Evolutionary conservation across 2,888 invertebrate species (phyloP), one percentile per base, ranked within the genome.

Genomic region (Andrena bucephala): DNA sequence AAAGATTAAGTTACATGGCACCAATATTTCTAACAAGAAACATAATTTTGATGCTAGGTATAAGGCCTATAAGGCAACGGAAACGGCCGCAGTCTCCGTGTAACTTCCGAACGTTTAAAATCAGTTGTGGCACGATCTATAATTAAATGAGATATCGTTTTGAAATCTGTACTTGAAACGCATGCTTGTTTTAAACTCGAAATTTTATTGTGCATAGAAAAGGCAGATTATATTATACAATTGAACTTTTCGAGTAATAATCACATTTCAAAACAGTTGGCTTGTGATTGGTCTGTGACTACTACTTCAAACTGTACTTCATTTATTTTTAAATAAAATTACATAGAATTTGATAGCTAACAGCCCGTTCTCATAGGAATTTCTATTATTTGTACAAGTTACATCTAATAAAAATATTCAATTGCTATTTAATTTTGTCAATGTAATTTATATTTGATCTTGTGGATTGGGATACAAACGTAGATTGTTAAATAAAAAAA

Each of bases 51-150:
- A 76, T 70, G 67, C 69, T 42, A 42, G 42, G 42, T 42, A 42
- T 42, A 42, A 42, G 42, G 42, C 42, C 42, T 65, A 57, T 54
- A 72, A 80, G 75, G 50, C 62, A 75, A 85, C 74, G 83, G 85
- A 85, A 85, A 77, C 80, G 75, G 74, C 62, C 63, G 27, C 62
- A n/a, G 57, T 66, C 63, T 42, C 59, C 24, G 10, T 69, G 52
- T 63, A 59, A 77, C 71, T 82, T 82, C 82, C 83, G 81, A 75
- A 83, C 59, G 50, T 77, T 82, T 71, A 3, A 77, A 82, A 73
- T 66, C 57, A 63, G 54, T 72, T 67, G n/a, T 59, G 33, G 16
- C 33, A 54, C 20, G 8, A 57, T 42, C 31, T 24, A 48, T 27
- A 27, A 66, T 74, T 67, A 33, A 20, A 20, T 31, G 31, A 42